These are phyloP conservation scores for Halocynthia roretzi DNA, from an alignment of 23 tunicate species.

Conservation along the genomic window DNA sequence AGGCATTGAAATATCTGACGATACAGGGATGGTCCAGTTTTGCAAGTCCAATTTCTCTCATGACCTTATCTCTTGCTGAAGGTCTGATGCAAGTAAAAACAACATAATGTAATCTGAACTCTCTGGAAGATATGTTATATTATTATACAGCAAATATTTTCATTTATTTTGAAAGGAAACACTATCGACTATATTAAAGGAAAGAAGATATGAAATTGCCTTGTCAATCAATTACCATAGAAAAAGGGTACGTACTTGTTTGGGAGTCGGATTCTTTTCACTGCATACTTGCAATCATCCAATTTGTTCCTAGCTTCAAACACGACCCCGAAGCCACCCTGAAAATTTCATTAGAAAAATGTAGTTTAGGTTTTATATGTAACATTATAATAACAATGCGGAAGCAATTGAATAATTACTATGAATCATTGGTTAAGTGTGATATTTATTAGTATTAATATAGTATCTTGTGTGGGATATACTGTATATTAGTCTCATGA, in stretches of 20 bases:
- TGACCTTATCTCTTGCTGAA: constrained; percentile 61
- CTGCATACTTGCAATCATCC: constrained; percentile 85
- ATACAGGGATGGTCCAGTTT: constrained; percentile 78
- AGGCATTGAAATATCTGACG: constrained; percentile 78
- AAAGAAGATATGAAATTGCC: not conserved
- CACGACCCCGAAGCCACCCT: constrained; percentile 96
- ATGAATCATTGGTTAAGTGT: not conserved
- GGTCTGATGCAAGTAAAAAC: constrained; percentile 16
- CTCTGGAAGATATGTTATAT: too few relatives aligned
- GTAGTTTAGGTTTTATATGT: too few relatives aligned
- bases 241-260: constrained; percentile 29
- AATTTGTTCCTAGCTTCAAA: constrained; percentile 80
- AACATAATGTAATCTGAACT: too few relatives aligned
- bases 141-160: not conserved
- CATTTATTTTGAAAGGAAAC: not conserved
- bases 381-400: too few relatives aligned
- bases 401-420: not conserved
- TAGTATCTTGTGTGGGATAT: not conserved
- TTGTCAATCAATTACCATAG: not conserved
- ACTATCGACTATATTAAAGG: not conserved
- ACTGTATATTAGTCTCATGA: too few relatives aligned
- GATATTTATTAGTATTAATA: not conserved
- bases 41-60: constrained; percentile 88
- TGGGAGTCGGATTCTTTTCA: constrained; percentile 80
- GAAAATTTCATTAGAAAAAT: not conserved